Evolutionary conservation across 2,113 vertebrate species (phyloP).

Genomic region (Pogona vitticeps): DNA sequence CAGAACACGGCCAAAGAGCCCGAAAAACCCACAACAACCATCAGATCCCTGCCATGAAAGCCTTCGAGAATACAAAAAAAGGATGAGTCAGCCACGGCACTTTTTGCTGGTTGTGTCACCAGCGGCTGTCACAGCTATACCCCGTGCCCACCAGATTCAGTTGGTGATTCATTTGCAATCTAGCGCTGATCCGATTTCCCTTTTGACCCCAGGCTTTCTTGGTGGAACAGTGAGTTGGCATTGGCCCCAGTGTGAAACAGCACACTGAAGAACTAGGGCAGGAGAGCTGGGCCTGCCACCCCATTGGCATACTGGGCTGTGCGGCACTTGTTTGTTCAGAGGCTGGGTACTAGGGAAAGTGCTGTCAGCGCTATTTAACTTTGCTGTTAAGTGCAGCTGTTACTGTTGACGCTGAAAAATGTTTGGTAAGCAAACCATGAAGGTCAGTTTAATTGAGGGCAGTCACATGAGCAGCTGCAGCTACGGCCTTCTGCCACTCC

Average conservation of each 20-base stretch:
- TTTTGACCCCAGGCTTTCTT: neutral
- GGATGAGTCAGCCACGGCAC: too few species aligned
- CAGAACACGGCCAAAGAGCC: too few species aligned
- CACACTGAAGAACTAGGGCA: neutral
- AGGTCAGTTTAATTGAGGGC: fast-evolving
- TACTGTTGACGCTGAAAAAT: constrained; percentile 10
- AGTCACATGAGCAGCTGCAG: neutral
- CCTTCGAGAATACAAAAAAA: too few species aligned
- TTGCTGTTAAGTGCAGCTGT: neutral
- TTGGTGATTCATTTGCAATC: too few species aligned
- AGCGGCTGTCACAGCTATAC: too few species aligned
- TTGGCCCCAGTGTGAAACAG: neutral
- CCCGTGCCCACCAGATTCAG: too few species aligned
- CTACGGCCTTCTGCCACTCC: neutral
- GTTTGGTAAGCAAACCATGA: constrained; percentile 20
- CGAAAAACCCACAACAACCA: too few species aligned
- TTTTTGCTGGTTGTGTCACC: neutral
- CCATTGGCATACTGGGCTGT: neutral
- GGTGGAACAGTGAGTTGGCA: neutral
- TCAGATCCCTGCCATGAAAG: too few species aligned
- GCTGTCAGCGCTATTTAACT: neutral
- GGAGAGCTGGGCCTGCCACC: neutral
- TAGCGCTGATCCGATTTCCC: too few species aligned
- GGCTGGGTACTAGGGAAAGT: neutral
- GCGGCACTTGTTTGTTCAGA: neutral